Percentiles rank a stretch among this genome's conserved stretches.
Evolutionary conservation across 2,797 vertebrate species (phyloP).

Genomic region (Enteromius paludinosus): DNA sequence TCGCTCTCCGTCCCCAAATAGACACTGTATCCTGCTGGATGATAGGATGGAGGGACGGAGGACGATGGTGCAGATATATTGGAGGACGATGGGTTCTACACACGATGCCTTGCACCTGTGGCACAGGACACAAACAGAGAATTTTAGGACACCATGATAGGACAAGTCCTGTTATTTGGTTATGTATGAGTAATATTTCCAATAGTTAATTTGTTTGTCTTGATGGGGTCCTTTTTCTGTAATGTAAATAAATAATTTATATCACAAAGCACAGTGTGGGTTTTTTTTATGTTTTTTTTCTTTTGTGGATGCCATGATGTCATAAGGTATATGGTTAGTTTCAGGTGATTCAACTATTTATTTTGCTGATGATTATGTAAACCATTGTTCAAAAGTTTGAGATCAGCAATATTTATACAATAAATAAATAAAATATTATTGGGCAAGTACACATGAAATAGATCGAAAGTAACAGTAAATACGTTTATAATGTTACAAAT

Average conservation of each 20-base stretch:
- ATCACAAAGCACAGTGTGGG: conserved; percentile 85
- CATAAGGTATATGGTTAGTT: conserved; percentile 28
- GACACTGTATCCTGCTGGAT: conserved; percentile 49
- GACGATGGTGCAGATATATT: conserved; percentile 74
- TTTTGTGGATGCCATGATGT: conserved; percentile 44
- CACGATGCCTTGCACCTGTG: conserved; percentile 99
- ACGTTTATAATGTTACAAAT: background rate
- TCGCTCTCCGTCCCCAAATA: conserved; percentile 38
- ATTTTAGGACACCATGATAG: conserved; percentile 88
- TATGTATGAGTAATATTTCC: conserved; percentile 99
- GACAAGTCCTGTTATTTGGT: conserved; percentile 89
- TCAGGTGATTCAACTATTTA: background rate
- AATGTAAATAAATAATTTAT: conserved; percentile 99
- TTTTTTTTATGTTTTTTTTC: background rate
- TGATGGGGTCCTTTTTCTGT: conserved; percentile 99
- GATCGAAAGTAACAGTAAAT: background rate
- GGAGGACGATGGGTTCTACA: conserved; percentile 81
- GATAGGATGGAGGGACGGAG: conserved; percentile 32
- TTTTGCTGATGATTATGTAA: background rate
- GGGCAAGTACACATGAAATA: background rate
- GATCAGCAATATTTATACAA: background rate
- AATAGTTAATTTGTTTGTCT: conserved; percentile 99
- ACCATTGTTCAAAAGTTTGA: background rate
- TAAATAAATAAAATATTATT: background rate
- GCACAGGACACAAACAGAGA: conserved; percentile 95